These are phyloP conservation scores for Centropyge bicolor DNA, from an alignment of 2,797 vertebrate species.

Conservation along the genomic window DNA sequence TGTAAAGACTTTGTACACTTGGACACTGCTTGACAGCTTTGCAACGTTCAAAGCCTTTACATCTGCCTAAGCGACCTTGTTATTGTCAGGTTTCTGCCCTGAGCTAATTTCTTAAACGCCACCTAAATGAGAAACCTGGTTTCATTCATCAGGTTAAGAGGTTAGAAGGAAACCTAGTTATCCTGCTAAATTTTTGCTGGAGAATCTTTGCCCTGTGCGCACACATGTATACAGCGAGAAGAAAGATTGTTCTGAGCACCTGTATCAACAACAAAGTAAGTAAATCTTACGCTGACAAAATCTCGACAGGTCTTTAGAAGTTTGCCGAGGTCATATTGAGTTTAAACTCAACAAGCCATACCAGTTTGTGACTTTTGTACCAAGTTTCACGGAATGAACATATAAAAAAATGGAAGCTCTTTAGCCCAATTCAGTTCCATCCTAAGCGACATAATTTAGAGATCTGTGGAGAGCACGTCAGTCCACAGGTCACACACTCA, in stretches of 20 bases:
- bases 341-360: slow-evolving; percentile 50
- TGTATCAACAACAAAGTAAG: slow-evolving; percentile 61
- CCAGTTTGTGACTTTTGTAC: slow-evolving; percentile 13
- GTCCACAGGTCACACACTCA: neutral
- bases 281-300: slow-evolving; percentile 60
- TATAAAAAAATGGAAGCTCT: slow-evolving; percentile 14
- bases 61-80: neutral
- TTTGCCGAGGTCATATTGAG: slow-evolving; percentile 54
- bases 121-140: neutral
- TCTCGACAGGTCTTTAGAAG: slow-evolving; percentile 46
- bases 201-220: slow-evolving; percentile 25
- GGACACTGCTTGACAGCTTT: neutral
- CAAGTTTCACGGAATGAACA: slow-evolving; percentile 19
- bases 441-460: slow-evolving; percentile 8
- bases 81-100: neutral
- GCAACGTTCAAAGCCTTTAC: neutral
- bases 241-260: slow-evolving; percentile 46
- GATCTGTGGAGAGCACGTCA: slow-evolving; percentile 11
- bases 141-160: neutral
- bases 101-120: neutral
- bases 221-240: slow-evolving; percentile 27
- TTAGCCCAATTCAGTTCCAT: neutral
- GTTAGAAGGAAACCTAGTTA: slow-evolving; percentile 16
- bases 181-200: slow-evolving; percentile 18
- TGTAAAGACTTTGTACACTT: neutral